Conservation (phyloP, 2,113 vertebrate genomes). For the Arvicanthis niloticus region DNA sequence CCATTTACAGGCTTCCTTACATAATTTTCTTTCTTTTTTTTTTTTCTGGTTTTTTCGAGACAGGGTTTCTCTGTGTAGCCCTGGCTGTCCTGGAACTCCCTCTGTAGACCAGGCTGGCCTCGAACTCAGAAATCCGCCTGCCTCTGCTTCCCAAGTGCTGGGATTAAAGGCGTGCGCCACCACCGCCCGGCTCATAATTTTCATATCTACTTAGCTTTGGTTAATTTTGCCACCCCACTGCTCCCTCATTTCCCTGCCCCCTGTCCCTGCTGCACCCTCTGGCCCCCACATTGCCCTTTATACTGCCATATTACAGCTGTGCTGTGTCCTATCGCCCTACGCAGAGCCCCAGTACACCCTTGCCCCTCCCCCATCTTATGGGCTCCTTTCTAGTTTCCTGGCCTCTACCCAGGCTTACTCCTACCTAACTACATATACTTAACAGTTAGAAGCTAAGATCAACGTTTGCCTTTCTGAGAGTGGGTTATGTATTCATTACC, state of each 20-base stretch:
- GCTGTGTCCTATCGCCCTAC: not conserved
- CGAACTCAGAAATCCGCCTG: no score
- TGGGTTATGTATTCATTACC: not conserved
- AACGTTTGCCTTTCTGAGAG: not conserved
- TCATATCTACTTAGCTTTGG: not conserved
- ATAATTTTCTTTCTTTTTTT: no score
- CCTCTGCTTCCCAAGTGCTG: no score
- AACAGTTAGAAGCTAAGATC: not conserved
- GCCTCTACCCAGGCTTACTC: not conserved
- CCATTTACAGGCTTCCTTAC: not conserved
- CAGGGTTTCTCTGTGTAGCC: no score
- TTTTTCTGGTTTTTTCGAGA: no score
- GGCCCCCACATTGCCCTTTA: not conserved
- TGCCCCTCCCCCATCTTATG: not conserved
- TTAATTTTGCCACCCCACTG: not conserved
- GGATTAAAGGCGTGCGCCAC: no score
- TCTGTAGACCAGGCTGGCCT: no score
- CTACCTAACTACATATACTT: not conserved
- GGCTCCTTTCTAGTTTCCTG: not conserved
- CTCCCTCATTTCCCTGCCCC: not conserved
- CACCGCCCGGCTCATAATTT: no score
- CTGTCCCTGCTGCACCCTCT: not conserved
- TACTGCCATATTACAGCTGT: no score
- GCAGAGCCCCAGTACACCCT: not conserved
- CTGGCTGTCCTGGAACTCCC: no score